Evolutionary conservation across 2,113 vertebrate species (phyloP).

Genomic region (Erinaceus europaeus): DNA sequence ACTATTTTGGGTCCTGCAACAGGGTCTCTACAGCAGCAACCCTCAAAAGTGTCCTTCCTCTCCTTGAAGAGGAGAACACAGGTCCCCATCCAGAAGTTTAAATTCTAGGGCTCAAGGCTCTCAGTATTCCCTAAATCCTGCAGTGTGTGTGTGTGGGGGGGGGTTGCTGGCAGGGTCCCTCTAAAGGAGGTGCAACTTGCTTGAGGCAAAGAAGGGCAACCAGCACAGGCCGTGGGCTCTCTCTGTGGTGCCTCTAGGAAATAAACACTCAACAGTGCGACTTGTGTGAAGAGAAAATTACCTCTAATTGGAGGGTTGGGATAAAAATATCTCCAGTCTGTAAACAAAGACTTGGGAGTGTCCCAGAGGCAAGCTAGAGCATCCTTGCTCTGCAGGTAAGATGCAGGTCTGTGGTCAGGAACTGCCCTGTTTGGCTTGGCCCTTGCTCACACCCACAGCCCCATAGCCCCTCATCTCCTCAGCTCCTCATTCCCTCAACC

Average conservation of each 20-base stretch:
- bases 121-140: no score
- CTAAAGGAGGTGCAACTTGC: no score
- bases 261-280: constrained; percentile 8
- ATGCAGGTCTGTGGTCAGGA: background rate
- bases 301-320: constrained; percentile 74
- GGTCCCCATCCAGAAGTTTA: background rate
- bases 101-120: background rate
- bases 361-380: constrained; percentile 46
- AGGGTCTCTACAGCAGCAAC: background rate
- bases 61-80: background rate
- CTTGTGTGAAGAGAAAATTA: constrained; percentile 61
- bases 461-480: background rate
- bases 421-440: no score
- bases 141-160: no score
- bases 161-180: no score
- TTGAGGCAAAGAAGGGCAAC: background rate
- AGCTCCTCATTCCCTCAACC: no score
- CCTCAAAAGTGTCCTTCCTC: background rate
- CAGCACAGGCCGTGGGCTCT: background rate
- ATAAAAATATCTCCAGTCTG: constrained; percentile 76
- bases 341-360: constrained; percentile 71
- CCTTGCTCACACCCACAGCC: no score
- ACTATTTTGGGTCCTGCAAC: background rate
- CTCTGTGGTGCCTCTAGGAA: background rate
- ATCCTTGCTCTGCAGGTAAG: background rate